phyloP scores from a whole-genome alignment of 2,888 invertebrate species.

The Syrphus vitripennis region DNA sequence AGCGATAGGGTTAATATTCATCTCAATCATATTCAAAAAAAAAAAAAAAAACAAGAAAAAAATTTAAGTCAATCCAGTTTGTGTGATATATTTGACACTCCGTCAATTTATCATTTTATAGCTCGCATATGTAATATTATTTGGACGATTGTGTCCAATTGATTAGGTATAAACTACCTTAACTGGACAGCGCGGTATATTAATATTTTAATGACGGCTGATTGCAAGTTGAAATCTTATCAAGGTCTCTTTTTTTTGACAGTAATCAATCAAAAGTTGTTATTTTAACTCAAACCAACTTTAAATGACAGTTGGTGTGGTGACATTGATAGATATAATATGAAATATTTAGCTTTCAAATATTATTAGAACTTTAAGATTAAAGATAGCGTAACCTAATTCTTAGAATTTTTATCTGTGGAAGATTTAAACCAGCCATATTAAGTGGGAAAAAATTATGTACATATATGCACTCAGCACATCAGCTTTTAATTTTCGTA shows the following conservation, averaged over 20 bases:
- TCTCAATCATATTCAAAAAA: background rate
- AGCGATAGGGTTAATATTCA: background rate
- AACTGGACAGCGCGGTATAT: background rate
- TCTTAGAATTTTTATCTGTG: too few species aligned
- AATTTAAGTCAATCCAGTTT: background rate
- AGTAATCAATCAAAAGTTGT: constrained; percentile 1
- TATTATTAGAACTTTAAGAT: background rate
- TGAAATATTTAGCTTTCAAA: background rate
- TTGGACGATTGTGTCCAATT: background rate
- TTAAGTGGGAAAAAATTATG: too few species aligned
- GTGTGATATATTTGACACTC: constrained; percentile 7
- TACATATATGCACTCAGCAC: too few species aligned
- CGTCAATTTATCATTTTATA: constrained; percentile 1
- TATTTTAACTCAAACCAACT: background rate
- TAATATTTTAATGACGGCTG: background rate
- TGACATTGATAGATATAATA: background rate
- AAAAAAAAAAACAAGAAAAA: background rate
- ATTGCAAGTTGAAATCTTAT: background rate
- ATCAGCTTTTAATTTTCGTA: too few species aligned
- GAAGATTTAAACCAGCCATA: too few species aligned
- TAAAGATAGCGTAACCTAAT: too few species aligned
- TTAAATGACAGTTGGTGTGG: background rate
- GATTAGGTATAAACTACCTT: background rate
- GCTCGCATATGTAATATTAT: background rate
- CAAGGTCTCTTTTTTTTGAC: background rate